Evolutionary conservation across 2,888 invertebrate species (phyloP).

Genomic region (Darwinula stevensoni): DNA sequence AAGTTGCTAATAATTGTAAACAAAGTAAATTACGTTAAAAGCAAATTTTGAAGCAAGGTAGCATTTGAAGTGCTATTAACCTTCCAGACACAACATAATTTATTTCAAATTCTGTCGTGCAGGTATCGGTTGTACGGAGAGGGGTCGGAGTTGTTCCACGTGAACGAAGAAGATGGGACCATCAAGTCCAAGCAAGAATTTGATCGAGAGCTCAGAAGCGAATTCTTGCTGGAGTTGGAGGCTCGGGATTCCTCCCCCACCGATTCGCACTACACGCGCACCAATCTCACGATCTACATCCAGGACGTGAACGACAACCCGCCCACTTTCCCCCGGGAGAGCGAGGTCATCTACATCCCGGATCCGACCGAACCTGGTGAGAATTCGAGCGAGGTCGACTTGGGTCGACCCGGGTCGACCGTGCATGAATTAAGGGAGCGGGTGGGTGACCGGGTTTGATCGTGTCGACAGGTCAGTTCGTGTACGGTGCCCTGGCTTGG

Average conservation of each 20-base stretch:
- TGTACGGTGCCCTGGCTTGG: conserved; percentile 59
- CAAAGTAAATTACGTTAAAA: no score
- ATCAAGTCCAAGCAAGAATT: conserved; percentile 38
- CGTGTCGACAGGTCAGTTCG: conserved; percentile 23
- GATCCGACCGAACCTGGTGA: conserved; percentile 41
- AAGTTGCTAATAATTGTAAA: no score
- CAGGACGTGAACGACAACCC: conserved; percentile 18
- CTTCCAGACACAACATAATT: no score
- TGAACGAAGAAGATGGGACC: conserved; percentile 44
- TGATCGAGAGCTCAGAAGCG: conserved; percentile 44
- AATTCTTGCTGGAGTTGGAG: conserved; percentile 50
- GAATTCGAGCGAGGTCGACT: conserved; percentile 7
- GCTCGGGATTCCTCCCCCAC: conserved; percentile 67
- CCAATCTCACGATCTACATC: conserved; percentile 31
- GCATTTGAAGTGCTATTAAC: no score
- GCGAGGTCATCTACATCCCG: conserved; percentile 49
- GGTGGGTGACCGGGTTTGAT: not conserved
- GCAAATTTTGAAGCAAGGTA: no score
- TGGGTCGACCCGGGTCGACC: not conserved
- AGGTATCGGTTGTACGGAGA: conserved; percentile 17
- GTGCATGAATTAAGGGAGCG: not conserved
- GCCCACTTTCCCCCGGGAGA: conserved; percentile 25
- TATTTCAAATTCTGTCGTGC: no score
- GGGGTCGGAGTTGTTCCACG: conserved; percentile 45
- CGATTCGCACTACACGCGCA: conserved; percentile 47